Evolutionary conservation across 1,140 invertebrate genomes (phyloP).

Genomic region (Diachasma alloeum): DNA sequence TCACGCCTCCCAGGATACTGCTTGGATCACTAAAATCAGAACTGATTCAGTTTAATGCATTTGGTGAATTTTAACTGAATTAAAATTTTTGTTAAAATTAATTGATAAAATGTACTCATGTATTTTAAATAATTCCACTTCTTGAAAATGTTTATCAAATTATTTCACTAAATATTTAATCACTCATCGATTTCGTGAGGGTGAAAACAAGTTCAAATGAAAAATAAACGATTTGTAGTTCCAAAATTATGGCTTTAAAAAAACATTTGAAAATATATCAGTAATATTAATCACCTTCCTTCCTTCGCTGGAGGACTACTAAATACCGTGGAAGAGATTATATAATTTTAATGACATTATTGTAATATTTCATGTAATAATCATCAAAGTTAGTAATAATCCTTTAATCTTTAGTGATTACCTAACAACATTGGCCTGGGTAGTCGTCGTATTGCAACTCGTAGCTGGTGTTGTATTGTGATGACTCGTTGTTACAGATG

Average conservation of each 20-base stretch:
- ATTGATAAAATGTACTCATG: constrained; percentile 7
- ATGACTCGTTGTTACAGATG: constrained; percentile 55
- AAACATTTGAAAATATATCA: constrained; percentile 19
- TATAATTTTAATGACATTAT: constrained; percentile 1
- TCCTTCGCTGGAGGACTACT: constrained; percentile 54
- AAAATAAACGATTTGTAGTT: constrained; percentile 8
- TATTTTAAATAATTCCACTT: too few species aligned
- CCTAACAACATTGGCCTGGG: constrained; percentile 62
- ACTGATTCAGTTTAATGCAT: constrained; percentile 13
- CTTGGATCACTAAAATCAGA: constrained; percentile 74
- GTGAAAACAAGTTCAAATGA: too few species aligned
- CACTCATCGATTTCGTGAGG: too few species aligned
- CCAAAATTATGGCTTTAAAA: not conserved
- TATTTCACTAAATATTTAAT: too few species aligned
- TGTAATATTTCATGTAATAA: constrained; percentile 5
- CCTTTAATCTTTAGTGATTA: constrained; percentile 34
- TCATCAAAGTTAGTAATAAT: constrained; percentile 5
- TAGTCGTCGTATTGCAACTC: constrained; percentile 48
- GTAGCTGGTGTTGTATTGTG: constrained; percentile 55
- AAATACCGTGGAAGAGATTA: constrained; percentile 30
- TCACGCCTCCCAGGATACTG: constrained; percentile 80
- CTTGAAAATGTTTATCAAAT: too few species aligned
- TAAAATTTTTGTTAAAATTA: too few species aligned
- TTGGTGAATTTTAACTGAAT: not conserved
- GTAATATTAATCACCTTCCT: constrained; percentile 50